Base-by-base conservation (phyloP, 2,113 vertebrate genomes). In the Serilophus lunatus region DNA sequence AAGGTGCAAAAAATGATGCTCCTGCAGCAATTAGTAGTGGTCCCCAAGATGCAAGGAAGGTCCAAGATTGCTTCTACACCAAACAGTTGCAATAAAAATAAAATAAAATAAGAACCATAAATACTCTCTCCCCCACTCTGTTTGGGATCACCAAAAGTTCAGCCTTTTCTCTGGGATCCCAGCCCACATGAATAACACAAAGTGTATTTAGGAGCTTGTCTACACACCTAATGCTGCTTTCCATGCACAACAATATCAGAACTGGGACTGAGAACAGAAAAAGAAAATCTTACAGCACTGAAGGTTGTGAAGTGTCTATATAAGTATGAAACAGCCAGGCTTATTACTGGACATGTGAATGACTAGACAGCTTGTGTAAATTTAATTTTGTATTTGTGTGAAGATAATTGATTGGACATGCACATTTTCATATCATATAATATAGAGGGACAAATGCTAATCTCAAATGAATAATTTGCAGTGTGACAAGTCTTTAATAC, bases 361-460 rank as follows among this genome's bases (percentile, higher is more conserved):
- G 35, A 70, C 38, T 79, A 82, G 26, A 64, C 6, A 84, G 38
- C 19, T 44, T 68, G 22, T 45, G 12, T 57, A 72, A 76, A 87
- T 69, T 86, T 88, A 71, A 51, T 87, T 90, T 88, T 82, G 10
- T 20, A 40, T 69, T 56, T 72, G 5, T 89, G 26, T 72, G n/a
- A 90, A 77, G 23, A 61, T 57, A 90, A 80, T 42, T 86, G 42
- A 54, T 86, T 80, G 2, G 18, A 7, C 12, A 47, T 35, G 36
- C 17, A 51, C 0, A 1, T 57, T 93, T 82, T 72, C 20, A 63
- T 40, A 74, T 66, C 29, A 83, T 14, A 60, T 0, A 1, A 57
- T 11, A 38, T 24, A n/a, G 18, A 81, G 16, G 33, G 18, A 78
- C 14, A 6, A 78, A 56, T 68, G 44, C 10, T 63, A 90, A 72